These are phyloP conservation scores for Sussaba pulchella DNA, from an alignment of 2,888 invertebrate species.

Conservation along the genomic window DNA sequence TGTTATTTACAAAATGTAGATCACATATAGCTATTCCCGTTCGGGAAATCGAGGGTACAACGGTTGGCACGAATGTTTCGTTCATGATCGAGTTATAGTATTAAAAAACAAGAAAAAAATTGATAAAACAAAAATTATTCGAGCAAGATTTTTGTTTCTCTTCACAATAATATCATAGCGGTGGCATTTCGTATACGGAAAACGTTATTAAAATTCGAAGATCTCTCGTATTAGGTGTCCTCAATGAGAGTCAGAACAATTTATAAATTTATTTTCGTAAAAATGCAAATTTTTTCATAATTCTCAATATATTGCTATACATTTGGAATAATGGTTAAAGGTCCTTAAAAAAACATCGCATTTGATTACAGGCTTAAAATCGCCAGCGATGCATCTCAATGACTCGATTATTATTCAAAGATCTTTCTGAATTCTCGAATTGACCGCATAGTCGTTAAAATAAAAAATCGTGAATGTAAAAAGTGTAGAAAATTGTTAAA, in stretches of 20 bases:
- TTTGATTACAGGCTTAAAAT: too few relatives aligned
- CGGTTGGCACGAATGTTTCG: conserved; percentile 49
- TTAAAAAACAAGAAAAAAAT: conserved; percentile 35
- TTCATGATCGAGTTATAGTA: neutral
- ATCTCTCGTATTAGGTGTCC: too few relatives aligned
- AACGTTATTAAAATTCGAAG: neutral
- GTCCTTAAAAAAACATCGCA: neutral
- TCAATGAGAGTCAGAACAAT: too few relatives aligned
- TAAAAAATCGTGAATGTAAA: neutral
- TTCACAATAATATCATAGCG: conserved; percentile 48
- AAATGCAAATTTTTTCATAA: too few relatives aligned
- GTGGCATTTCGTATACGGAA: conserved; percentile 47
- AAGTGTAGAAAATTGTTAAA: neutral
- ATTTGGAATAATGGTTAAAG: neutral
- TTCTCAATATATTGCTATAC: too few relatives aligned
- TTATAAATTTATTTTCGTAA: too few relatives aligned
- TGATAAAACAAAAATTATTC: conserved; percentile 22
- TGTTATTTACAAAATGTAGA: conserved; percentile 11
- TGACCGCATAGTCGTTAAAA: neutral
- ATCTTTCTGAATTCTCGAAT: neutral
- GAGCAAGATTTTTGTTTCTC: neutral
- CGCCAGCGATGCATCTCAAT: too few relatives aligned
- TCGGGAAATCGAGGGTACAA: conserved; percentile 30
- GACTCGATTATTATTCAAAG: neutral
- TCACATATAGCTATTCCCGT: conserved; percentile 45